Percentiles rank a stretch among this genome's conserved stretches.
These are phyloP conservation scores for Pomatorhinus ruficollis DNA, from an alignment of 2,113 vertebrate species.

Conservation along the genomic window DNA sequence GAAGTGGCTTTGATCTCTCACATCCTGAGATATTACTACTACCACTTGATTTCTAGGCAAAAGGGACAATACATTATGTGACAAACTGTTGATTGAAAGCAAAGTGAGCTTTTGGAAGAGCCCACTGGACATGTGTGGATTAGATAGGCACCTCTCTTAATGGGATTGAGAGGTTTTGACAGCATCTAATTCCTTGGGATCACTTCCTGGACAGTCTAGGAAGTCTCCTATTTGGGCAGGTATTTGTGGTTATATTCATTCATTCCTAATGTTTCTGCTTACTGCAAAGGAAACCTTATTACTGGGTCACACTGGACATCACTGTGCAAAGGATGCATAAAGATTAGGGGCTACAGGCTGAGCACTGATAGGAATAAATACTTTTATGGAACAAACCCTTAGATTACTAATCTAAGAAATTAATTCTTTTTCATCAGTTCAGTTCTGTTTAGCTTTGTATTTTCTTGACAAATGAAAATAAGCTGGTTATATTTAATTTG, in stretches of 20 bases:
- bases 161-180: not conserved
- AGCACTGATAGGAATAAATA: not conserved
- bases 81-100: not conserved
- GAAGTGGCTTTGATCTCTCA: not conserved
- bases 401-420: not conserved
- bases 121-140: accelerated
- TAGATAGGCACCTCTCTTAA: not conserved
- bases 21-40: not conserved
- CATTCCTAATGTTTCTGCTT: not conserved
- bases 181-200: not conserved
- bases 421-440: not conserved
- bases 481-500: not conserved
- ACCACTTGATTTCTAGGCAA: not conserved
- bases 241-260: not conserved
- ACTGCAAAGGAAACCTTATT: not conserved
- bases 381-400: not conserved
- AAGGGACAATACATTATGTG: not conserved
- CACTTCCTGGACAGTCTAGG: not conserved
- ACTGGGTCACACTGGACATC: not conserved
- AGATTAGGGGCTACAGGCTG: not conserved
- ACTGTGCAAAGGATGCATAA: not conserved
- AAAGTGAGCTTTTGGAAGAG: not conserved
- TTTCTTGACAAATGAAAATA: not conserved
- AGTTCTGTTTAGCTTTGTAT: not conserved
- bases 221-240: not conserved